Evolutionary conservation across 1,140 invertebrate species (phyloP), one percentile per base, ranked within the genome.

Genomic region (Drosophila suzukii): DNA sequence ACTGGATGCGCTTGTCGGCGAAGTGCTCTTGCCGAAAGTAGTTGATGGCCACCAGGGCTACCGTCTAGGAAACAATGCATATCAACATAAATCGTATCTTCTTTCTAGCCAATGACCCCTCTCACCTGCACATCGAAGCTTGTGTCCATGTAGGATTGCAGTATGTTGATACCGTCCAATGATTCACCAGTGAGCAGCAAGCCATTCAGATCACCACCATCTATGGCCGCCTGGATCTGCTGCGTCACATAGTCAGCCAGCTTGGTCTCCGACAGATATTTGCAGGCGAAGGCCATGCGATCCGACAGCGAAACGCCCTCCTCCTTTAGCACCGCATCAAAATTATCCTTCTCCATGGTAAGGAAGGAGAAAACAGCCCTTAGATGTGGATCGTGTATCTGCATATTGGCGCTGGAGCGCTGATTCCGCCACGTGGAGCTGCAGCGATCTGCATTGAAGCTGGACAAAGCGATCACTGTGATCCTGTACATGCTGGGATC

Each of bases 281-380:
- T 96, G 81, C 97, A 96, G 32, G 98, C 98, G 94, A 99, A 99
- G n/a, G 97, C 98, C 44, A 99, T 95, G 81, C 97, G 94, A 93
- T 99, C 98, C 78, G 96, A 95, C 6, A 99, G 95, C 17, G 95
- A 94, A 90, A 98, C 95, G n/a, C 95, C 96, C 43, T 93, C 94
- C 92, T 98, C 97, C 82, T 95, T 95, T 95, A 97, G 63, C 83
- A 98, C 96, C 76, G 94, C 94, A 58, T 97, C 96, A 82, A 96
- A 97, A 74, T 95, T 95, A 66, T 96, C 95, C 80, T 95, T 94
- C 34, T 97, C 95, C 46, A 96, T 95, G 0, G 97, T 97, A 11
- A 99, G 94, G 93, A 99, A 99, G 27, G 96, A 95, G 94, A 99
- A 98, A 81, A 98, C 96, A 2, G 97, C 97, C 82, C 97, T 94